Base-by-base conservation (phyloP, 2,797 vertebrate species). In the Microctenopoma lineatum region DNA sequence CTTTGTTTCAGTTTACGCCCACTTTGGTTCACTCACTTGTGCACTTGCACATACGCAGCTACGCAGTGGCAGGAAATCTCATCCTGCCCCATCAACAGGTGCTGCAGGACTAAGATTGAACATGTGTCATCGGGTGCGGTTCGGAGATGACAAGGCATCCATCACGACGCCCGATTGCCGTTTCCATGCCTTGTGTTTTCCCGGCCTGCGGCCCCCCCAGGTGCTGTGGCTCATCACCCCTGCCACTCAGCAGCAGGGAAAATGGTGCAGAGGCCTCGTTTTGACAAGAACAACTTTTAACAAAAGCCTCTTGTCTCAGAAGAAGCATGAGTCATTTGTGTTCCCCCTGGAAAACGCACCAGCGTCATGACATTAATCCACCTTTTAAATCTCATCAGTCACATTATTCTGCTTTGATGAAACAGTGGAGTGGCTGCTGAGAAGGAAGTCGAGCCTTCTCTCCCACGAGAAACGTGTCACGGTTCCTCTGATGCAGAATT, bases 61-160 rank as follows among this genome's bases (percentile, higher is more conserved):
- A 56, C 51, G 32, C 38, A 34, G 52, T 32, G 65, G 69, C 16
- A 9, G 85, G 84, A 76, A 77, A 80, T 60, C 73, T 70, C 65
- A 75, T 82, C 83, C 66, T 13, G 58, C 58, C 69, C 70, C 27
- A 75, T 87, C 84, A 83, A 84, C 85, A 89, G 88, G 83, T 88
- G 83, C 56, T 16, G 9, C 16, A 21, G 73, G 76, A 50, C 73
- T 56, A 13, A 78, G 71, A 87, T 88, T 77, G 78, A 89, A 77
- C 68, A 59, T 36, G 77, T 84, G 83, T 81, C 83, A 64, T 32
- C 13, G 16, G 62, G 59, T 15, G 46, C 25, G 41, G 27, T 7
- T 14, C 25, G 41, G 63, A 70, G 57, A 73, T 81, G 87, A 87
- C 76, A 80, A 73, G 42, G n/a, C 72, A 87, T 92, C 77, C 63